Base-by-base conservation (phyloP, 30 jellyfish, hydroid and myxozoan species). In the Nemopilema nomurai region DNA sequence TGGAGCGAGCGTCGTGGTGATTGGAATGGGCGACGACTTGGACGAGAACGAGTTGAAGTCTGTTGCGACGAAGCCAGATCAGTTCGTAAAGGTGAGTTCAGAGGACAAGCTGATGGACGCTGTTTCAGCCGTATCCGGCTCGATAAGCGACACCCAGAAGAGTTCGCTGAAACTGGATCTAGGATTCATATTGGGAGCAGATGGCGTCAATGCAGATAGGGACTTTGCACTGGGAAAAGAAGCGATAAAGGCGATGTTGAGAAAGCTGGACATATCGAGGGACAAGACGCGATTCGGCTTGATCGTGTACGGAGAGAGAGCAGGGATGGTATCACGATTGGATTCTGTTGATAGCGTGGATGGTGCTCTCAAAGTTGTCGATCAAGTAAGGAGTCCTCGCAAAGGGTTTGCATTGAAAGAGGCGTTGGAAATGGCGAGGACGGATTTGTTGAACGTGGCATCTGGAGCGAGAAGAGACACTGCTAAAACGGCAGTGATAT, bases 131-230 rank as follows among this genome's bases (percentile, higher is more conserved):
- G 53, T 77, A 19, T 80, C 90, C 4, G 62, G 32, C 19, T 22
- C 57, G 30, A 52, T 29, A 25, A 49, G 65, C 64, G 77, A 28
- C 8, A 49, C 87, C 28, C 68, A 20, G 29, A 65, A 65, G 66
- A 30, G 25, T 32, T 63, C 81, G 53, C 62, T n/a, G 21, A 68
- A 82, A 67, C 27, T 63, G 62, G 96, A 87, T 79, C 29, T 87
- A 41, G 90, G 85, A 1, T 71, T 87, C 73, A 62, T 87, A 13
- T 22, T 87, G 26, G 96, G 96, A 27, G 82, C 96, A 51, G 63
- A 28, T 69, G 96, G 90, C 29, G 62, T 31, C 24, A 28, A 69
- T 65, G 86, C 86, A 67, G 96, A 28, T n/a, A 69, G 51, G 62
- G 78, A 49, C 70, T 87, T 76, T 68, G 26, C 24, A n/a, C n/a